phyloP scores from a whole-genome alignment of 2,797 vertebrate species.

The Paratrypauchen microcephalus region DNA sequence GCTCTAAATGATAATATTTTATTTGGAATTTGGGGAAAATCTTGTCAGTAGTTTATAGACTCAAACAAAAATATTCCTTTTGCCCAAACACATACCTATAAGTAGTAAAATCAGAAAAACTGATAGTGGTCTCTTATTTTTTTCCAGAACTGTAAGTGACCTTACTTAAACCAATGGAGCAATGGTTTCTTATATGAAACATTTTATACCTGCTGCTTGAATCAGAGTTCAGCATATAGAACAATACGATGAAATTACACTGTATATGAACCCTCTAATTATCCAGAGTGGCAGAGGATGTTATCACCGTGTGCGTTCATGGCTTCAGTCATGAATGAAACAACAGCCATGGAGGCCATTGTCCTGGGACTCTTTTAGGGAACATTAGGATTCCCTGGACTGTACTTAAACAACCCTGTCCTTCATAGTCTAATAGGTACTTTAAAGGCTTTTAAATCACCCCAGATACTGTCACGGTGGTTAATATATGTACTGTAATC shows the following conservation, averaged over 20 bases:
- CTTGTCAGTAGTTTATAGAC: no score
- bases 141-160: no score
- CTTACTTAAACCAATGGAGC: neutral
- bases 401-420: conserved; percentile 55
- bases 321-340: conserved; percentile 42
- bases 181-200: neutral
- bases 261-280: neutral
- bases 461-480: conserved; percentile 52
- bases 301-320: conserved; percentile 23
- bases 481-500: conserved; percentile 60
- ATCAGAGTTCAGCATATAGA: neutral
- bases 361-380: conserved; percentile 53
- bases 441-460: conserved; percentile 64
- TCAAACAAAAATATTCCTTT: no score
- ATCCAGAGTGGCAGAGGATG: neutral
- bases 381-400: conserved; percentile 62
- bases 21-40: no score
- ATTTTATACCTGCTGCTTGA: neutral
- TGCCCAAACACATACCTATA: no score
- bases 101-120: no score
- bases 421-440: conserved; percentile 68
- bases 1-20: no score
- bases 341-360: conserved; percentile 31
- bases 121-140: no score
- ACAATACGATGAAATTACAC: conserved; percentile 4